Evolutionary conservation across 2,113 vertebrate species (phyloP), one percentile per base, ranked within the genome.

Genomic region (Oreocharis arfaki): DNA sequence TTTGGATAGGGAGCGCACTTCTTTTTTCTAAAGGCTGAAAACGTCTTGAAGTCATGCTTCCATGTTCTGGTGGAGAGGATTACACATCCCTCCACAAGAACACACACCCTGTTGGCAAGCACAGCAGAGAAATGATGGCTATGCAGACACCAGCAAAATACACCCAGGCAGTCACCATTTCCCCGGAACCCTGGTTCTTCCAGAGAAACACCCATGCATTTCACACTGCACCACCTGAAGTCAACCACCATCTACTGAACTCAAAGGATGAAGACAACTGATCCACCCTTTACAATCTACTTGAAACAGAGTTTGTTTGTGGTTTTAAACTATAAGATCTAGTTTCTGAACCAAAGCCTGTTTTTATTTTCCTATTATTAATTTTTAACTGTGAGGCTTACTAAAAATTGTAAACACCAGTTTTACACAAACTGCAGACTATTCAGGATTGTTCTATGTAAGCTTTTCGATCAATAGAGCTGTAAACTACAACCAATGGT

Each of bases 81-180:
- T 93, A 96, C 95, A 93, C 92, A 97, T 93, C 85, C 37, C 78
- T 83, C 44, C 67, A 12, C 47, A 95, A 90, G 71, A 96, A 91
- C 85, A 94, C 96, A 96, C 93, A 70, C 95, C 96, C 96, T 93
- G 93, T 74, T 96, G 96, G 95, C 95, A 97, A 80, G 87, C 78
- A 4, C 19, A 91, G 82, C 63, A 78, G 82, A 88, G 82, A 70
- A 96, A 90, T 37, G 75, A 94, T 2, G 2, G 90, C 76, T 90
- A 47, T 0, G 0, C 47, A 88, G 70, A 65, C 78, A 90, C 61
- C 65, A 67, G 71, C 46, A 1, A 83, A 91, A 93, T 94, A 90
- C 47, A 77, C 47, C 46, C 69, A 90, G 82, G 67, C 78, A 85
- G 70, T 86, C 85, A 86, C 71, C 78, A 37, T 91, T 93, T 95